Percentiles rank a stretch among this genome's conserved stretches.
Conservation (phyloP, 2,888 invertebrate species). For the Lochmaea crataegi region DNA sequence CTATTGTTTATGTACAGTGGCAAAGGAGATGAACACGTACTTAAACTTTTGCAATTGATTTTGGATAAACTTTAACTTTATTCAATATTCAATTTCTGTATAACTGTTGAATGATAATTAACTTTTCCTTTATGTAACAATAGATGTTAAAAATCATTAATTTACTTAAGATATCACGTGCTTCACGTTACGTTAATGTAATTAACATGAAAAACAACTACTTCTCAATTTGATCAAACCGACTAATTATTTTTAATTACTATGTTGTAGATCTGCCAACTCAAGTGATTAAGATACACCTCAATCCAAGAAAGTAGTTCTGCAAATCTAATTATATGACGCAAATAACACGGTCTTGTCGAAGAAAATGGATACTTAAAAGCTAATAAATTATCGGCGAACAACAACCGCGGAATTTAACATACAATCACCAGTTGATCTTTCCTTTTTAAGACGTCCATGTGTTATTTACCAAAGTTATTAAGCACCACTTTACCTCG, state of each 20-base stretch:
- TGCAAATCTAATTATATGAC: conserved; percentile 15
- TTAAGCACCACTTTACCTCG: conserved; percentile 19
- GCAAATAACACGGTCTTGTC: conserved; percentile 5
- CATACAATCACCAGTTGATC: conserved; percentile 33
- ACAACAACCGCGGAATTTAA: conserved; percentile 21
- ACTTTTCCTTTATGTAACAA: background rate
- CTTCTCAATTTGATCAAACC: background rate
- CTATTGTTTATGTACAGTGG: no score
- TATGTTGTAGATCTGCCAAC: background rate
- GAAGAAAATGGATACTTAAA: conserved; percentile 22
- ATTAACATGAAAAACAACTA: background rate
- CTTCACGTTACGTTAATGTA: background rate
- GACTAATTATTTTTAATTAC: conserved; percentile 2
- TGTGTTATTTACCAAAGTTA: conserved; percentile 30
- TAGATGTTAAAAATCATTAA: background rate
- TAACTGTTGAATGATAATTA: no score
- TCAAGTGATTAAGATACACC: conserved; percentile 5
- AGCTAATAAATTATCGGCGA: conserved; percentile 16
- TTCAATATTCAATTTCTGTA: no score
- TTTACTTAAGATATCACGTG: background rate
- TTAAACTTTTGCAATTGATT: no score
- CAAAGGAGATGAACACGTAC: no score
- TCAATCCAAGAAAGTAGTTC: conserved; percentile 8
- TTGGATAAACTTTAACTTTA: no score
- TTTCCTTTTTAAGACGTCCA: conserved; percentile 32